Percentiles rank a stretch among this genome's conserved stretches.
phyloP scores from a whole-genome alignment of 2,888 invertebrate genomes.

The Lacanobia oleracea region DNA sequence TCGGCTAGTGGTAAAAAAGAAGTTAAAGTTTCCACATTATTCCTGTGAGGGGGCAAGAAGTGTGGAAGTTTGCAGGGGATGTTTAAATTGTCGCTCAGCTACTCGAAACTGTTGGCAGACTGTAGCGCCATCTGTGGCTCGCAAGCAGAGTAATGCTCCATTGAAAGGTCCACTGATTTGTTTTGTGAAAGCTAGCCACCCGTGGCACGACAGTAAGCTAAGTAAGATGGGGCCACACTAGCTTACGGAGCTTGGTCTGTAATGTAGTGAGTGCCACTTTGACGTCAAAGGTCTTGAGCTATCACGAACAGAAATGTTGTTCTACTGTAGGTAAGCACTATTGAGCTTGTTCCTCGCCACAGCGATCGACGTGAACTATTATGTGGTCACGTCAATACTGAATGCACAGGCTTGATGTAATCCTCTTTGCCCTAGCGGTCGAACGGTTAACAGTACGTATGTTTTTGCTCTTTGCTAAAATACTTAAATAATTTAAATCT shows the following conservation, averaged over 20 bases:
- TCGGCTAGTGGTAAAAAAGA: conserved; percentile 75
- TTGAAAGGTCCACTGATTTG: conserved; percentile 68
- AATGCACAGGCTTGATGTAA: not conserved
- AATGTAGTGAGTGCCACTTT: conserved; percentile 31
- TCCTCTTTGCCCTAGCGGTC: too few relatives aligned
- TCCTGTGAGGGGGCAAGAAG: conserved; percentile 79
- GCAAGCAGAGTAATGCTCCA: conserved; percentile 71
- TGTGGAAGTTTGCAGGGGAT: conserved; percentile 76
- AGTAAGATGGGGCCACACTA: conserved; percentile 43
- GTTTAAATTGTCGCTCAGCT: conserved; percentile 80
- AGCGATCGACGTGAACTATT: not conserved
- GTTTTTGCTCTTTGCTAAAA: too few relatives aligned
- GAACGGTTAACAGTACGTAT: too few relatives aligned
- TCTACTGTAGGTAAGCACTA: not conserved
- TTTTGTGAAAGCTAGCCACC: conserved; percentile 54
- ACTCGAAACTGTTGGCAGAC: conserved; percentile 71
- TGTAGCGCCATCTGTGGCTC: conserved; percentile 77
- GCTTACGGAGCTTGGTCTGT: conserved; percentile 28
- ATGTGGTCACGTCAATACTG: not conserved
- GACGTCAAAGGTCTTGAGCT: conserved; percentile 22
- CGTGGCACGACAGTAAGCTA: conserved; percentile 45
- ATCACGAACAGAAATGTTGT: not conserved
- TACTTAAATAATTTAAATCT: too few relatives aligned
- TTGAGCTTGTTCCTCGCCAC: not conserved
- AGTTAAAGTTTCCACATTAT: conserved; percentile 83